Evolutionary conservation across 2,888 invertebrate species (phyloP), one percentile per base, ranked within the genome.

Genomic region (Drosophila yooni): DNA sequence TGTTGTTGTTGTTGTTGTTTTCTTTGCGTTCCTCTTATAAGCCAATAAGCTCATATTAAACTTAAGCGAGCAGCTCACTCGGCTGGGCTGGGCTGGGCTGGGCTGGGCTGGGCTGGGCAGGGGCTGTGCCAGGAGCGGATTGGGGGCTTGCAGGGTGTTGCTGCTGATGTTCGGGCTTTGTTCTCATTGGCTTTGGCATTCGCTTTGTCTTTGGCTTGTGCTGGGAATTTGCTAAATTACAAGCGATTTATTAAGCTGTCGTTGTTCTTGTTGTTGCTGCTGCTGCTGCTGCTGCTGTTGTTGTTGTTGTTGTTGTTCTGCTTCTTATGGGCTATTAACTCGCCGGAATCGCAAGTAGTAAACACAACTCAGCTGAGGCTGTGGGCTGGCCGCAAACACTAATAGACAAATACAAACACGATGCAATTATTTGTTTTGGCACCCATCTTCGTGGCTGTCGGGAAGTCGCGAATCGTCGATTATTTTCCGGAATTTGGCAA

Each of bases 41-140:
- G 88, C 83, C 86, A 85, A 88, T 88, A 88, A 88, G 88, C 85
- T 88, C 57, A 73, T 76, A 83, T 88, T 88, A 79, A 85, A 85
- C 74, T 83, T 81, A 75, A 70, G 81, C 73, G 70, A 79, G 79
- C 65, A 57, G 63, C 63, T 66, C 62, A 43, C 59, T 62, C 48
- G 68, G 50, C 34, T 73, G 62, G 34, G 46, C 8, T 1, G 8
- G 10, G 6, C 11, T 27, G 3, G 2, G 29, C 3, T 27, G 3
- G 2, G 29, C 6, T 27, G 3, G 40, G 43, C 2, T n/a, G 43
- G 31, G 25, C 13, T n/a, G 46, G n/a, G n/a, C n/a, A n/a, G n/a
- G 46, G 36, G 31, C 27, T 33, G 33, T 3, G 33, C 10, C 33
- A 33, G 33, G 33, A 33, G 33, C 13, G 34, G 34, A 34, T 13